Base-by-base conservation (phyloP, 2,888 invertebrate genomes). In the Drosophila aldrichi region DNA sequence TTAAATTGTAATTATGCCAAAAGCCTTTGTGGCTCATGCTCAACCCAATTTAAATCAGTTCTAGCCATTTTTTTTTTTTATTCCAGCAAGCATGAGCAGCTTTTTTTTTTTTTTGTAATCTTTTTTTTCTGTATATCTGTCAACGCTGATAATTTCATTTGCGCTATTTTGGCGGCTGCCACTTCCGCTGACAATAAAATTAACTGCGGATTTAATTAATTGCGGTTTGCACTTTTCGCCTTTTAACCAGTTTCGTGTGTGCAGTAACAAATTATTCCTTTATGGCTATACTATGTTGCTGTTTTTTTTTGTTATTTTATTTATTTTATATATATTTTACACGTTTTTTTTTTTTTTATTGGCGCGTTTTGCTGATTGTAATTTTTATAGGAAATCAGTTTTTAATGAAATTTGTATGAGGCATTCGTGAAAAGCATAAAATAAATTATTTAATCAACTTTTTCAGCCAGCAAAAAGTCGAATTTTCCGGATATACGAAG, bases 141-240 rank as follows among this genome's bases (percentile, higher is more conserved):
- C 64, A 73, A 52, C 64, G 69, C 36, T 56, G 58, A 73, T 81
- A 81, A 80, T 81, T 80, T 81, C 57, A 78, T 80, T 80, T 79
- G 51, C 64, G 67, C 62, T 72, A 70, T 70, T 75, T 61, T 70
- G 68, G 68, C 51, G 48, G 69, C 58, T 66, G 75, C 80, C 77
- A 82, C 83, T 82, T 82, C 82, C 82, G 82, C 61, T 54, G 68
- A 69, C 80, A 80, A 81, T 80, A 71, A 80, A 79, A 73, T 79
- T 64, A 73, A 71, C 70, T 76, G 77, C 67, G 73, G 79, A 79
- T 79, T 79, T 79, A 79, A 79, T 79, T 79, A 79, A 79, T 79
- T 79, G 79, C 70, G 79, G 79, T 79, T 77, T 76, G 80, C 67
- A 68, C 73, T 79, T 70, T 76, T 77, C 67, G 67, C 80, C 63